These are phyloP conservation scores for Drosophila albomicans DNA, from an alignment of 1,140 invertebrate genomes.

Conservation along the genomic window DNA sequence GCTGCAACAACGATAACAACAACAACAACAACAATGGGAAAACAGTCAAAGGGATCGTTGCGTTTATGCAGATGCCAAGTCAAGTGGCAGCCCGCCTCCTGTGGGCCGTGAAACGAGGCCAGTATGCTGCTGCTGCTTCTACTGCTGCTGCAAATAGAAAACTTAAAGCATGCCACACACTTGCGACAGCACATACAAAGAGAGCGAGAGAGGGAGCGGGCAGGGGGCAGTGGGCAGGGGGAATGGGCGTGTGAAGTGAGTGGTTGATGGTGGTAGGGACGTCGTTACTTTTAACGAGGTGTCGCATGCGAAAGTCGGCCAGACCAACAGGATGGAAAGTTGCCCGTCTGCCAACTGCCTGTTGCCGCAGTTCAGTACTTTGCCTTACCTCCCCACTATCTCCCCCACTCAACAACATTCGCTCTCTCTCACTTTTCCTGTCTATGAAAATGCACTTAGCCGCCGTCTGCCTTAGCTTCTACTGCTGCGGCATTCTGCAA, in stretches of 20 bases:
- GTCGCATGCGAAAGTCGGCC: conserved; percentile 73
- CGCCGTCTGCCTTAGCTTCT: conserved; percentile 36
- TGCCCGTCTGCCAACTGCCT: conserved; percentile 54
- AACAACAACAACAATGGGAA: not conserved
- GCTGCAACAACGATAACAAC: conserved; percentile 5
- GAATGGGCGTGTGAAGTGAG: conserved; percentile 47
- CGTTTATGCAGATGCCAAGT: conserved; percentile 79
- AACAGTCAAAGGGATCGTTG: conserved; percentile 49
- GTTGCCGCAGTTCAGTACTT: conserved; percentile 49
- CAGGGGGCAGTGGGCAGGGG: not conserved
- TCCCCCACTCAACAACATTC: not conserved
- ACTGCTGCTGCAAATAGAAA: conserved; percentile 55
- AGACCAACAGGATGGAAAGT: conserved; percentile 46
- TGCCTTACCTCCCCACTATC: not conserved
- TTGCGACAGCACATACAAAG: not conserved
- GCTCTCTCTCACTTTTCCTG: conserved; percentile 19
- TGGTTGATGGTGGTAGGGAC: conserved; percentile 30
- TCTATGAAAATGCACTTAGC: conserved; percentile 76
- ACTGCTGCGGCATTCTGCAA: conserved; percentile 69
- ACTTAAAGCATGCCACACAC: conserved; percentile 70
- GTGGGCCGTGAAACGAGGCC: conserved; percentile 65
- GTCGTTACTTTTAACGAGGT: conserved; percentile 83
- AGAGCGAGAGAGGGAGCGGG: not conserved
- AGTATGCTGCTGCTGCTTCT: conserved; percentile 31
- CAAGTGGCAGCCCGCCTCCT: conserved; percentile 64